Conservation (phyloP, 2,113 vertebrate species). For the Lophochroa leadbeateri region DNA sequence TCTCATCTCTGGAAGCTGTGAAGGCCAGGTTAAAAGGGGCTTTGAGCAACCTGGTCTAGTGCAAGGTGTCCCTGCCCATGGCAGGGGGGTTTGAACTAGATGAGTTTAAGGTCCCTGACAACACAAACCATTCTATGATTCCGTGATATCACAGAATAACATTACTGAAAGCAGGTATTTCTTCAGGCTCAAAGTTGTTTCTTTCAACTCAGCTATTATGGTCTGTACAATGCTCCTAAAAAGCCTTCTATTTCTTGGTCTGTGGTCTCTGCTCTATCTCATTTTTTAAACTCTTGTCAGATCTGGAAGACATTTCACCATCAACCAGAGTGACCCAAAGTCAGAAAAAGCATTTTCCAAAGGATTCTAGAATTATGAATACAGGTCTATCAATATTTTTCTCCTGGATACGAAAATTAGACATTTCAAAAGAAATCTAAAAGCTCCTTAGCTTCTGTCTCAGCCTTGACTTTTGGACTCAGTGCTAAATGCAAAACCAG, state of each 20-base stretch:
- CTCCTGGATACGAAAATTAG: background rate
- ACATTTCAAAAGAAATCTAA: background rate
- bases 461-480: background rate
- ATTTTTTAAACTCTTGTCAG: background rate
- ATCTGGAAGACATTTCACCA: background rate
- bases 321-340: background rate
- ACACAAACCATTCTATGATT: background rate
- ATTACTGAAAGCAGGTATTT: background rate
- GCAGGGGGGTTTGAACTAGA: background rate
- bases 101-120: background rate
- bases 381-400: background rate
- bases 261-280: background rate
- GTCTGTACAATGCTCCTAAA: accelerated
- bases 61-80: background rate
- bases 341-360: background rate
- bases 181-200: background rate
- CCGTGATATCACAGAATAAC: background rate
- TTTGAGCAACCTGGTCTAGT: background rate
- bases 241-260: background rate
- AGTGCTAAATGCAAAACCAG: background rate
- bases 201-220: background rate
- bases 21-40: background rate
- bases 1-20: background rate
- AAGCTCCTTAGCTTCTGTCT: background rate
- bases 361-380: background rate